These are phyloP conservation scores for Scotopteryx bipunctaria DNA, from an alignment of 2,888 invertebrate species.

Conservation along the genomic window DNA sequence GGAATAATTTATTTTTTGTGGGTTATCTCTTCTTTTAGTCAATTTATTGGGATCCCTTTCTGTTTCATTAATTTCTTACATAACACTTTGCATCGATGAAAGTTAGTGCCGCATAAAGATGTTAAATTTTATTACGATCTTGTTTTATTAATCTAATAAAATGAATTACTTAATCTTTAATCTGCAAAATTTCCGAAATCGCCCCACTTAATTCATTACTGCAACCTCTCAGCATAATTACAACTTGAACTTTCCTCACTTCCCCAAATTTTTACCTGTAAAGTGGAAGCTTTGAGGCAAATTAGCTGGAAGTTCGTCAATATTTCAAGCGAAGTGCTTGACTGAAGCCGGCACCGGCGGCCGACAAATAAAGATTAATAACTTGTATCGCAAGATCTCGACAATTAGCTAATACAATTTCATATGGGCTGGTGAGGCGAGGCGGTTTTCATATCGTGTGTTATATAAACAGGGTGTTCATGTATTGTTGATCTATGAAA, in stretches of 20 bases:
- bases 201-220: constrained; percentile 14
- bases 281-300: constrained; percentile 26
- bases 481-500: background rate
- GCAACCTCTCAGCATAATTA: constrained; percentile 25
- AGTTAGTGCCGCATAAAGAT: too few species aligned
- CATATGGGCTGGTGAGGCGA: constrained; percentile 29
- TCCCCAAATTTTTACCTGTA: constrained; percentile 27
- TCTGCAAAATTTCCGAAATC: constrained; percentile 5
- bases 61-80: constrained; percentile 4
- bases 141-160: too few species aligned
- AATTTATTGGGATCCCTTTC: constrained; percentile 17
- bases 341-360: background rate
- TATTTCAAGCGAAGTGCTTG: constrained; percentile 27
- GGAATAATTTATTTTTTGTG: constrained; percentile 28
- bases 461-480: constrained; percentile 9
- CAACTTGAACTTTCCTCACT: constrained; percentile 26
- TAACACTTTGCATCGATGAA: too few species aligned
- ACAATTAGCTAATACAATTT: constrained; percentile 59
- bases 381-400: constrained; percentile 50
- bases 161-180: background rate
- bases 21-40: constrained; percentile 1
- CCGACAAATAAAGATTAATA: constrained; percentile 55
- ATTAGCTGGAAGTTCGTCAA: constrained; percentile 38
- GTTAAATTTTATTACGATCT: too few species aligned
- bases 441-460: constrained; percentile 2